phyloP scores from a whole-genome alignment of 2,113 vertebrate species.

The Etheostoma spectabile region DNA sequence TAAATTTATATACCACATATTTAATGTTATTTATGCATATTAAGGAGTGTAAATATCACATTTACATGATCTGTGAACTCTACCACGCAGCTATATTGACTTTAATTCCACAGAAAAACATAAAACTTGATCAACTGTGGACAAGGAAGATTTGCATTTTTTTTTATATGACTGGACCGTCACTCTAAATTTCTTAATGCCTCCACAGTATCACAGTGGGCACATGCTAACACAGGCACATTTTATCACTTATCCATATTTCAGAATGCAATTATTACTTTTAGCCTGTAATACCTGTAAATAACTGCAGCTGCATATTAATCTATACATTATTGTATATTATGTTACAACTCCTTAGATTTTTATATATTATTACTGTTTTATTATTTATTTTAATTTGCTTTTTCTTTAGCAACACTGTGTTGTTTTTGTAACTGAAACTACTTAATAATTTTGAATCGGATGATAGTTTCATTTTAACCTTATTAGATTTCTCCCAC shows the following conservation, averaged over 20 bases:
- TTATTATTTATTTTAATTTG: not conserved
- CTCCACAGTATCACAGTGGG: too few species aligned
- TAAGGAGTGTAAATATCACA: not conserved
- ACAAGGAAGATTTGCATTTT: not conserved
- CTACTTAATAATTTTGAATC: not conserved
- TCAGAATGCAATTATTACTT: not conserved
- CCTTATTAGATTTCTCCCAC: conserved; percentile 16
- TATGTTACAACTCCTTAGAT: not conserved
- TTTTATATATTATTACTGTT: not conserved
- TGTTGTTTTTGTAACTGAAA: not conserved
- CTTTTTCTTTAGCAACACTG: not conserved
- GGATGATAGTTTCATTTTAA: not conserved
- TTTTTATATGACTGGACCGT: not conserved
- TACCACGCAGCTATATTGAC: too few species aligned
- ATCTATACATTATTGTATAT: not conserved
- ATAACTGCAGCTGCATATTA: not conserved
- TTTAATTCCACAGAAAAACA: not conserved
- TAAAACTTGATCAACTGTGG: not conserved
- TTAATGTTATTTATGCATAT: not conserved
- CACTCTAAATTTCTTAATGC: not conserved
- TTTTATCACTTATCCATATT: not conserved
- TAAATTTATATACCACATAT: not conserved
- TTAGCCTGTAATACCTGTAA: not conserved
- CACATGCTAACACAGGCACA: not conserved
- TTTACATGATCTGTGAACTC: not conserved